phyloP scores from a whole-genome alignment of 2,113 vertebrate species.

The Toxostoma redivivum region DNA sequence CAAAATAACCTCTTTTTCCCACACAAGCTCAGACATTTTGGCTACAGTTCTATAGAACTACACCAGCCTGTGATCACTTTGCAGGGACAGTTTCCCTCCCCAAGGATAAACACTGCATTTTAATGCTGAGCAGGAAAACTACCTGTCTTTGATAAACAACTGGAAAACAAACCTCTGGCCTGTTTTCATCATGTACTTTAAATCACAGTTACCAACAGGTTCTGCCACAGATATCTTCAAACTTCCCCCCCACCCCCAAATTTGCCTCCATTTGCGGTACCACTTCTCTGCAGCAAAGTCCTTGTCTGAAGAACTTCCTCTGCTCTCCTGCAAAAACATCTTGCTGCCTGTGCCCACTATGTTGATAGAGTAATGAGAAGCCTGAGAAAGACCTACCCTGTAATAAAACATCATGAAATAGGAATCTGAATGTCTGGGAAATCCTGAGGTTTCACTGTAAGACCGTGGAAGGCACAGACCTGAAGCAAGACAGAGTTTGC shows the following conservation, averaged over 20 bases:
- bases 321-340: not conserved
- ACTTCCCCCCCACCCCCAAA: not conserved
- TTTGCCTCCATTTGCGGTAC: not conserved
- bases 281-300: not conserved
- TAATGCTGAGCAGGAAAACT: not conserved
- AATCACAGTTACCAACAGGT: not conserved
- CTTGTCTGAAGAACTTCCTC: not conserved
- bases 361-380: not conserved
- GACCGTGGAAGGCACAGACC: not conserved
- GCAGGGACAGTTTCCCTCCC: not conserved
- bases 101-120: not conserved
- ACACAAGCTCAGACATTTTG: not conserved
- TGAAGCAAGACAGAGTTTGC: not conserved
- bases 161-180: not conserved
- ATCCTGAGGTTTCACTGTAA: not conserved
- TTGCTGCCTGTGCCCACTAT: not conserved
- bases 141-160: not conserved
- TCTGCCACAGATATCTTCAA: not conserved
- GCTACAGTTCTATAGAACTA: not conserved
- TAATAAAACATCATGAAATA: not conserved
- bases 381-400: not conserved
- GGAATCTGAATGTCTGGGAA: not conserved
- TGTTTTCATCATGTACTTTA: not conserved
- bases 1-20: not conserved
- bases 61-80: not conserved